Conservation (phyloP, 2,888 invertebrate species). For the Sminthurides aquaticus region DNA sequence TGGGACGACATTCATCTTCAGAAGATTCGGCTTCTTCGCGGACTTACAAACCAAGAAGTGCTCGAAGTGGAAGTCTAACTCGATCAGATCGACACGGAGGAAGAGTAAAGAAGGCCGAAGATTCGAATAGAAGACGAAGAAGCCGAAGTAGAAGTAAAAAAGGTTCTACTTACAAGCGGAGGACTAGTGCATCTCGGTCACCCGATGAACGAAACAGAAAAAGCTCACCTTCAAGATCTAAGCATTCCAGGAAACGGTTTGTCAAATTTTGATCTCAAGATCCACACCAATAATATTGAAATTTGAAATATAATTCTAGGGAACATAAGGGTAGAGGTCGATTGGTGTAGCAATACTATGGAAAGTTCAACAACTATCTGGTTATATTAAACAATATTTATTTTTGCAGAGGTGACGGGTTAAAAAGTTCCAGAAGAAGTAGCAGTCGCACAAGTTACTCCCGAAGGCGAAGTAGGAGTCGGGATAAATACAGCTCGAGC, state of each 20-base stretch:
- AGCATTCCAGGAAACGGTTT: slow-evolving; percentile 13
- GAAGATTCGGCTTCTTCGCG: slow-evolving; percentile 5
- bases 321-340: too few relatives aligned
- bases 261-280: neutral
- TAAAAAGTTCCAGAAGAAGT: neutral
- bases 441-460: slow-evolving; percentile 14
- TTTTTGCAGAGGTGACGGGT: neutral
- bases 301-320: slow-evolving; percentile 1
- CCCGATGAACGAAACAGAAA: slow-evolving; percentile 9
- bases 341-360: too few relatives aligned
- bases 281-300: neutral
- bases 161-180: slow-evolving; percentile 4
- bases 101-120: slow-evolving; percentile 11
- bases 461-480: slow-evolving; percentile 28
- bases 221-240: slow-evolving; percentile 19
- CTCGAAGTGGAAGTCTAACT: slow-evolving; percentile 9
- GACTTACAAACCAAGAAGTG: slow-evolving; percentile 10
- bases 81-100: slow-evolving; percentile 8
- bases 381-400: neutral
- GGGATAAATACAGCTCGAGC: slow-evolving; percentile 16
- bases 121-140: slow-evolving; percentile 6
- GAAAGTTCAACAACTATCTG: too few relatives aligned
- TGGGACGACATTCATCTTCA: neutral
- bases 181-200: slow-evolving; percentile 11
- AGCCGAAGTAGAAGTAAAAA: slow-evolving; percentile 19